Evolutionary conservation across 2,888 invertebrate species (phyloP).

Genomic region (Pheosia gnoma): DNA sequence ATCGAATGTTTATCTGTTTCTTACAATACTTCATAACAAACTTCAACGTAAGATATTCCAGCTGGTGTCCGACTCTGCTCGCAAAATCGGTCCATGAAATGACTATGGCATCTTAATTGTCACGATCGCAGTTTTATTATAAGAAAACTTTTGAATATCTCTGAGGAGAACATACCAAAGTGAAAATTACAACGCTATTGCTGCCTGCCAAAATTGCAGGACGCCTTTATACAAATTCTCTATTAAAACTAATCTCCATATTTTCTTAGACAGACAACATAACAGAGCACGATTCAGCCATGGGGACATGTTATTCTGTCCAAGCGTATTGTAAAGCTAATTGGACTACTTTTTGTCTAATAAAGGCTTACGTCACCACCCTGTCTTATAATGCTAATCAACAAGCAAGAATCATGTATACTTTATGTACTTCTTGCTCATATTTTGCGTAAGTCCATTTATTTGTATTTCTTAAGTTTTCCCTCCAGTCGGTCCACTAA

Average conservation of each 20-base stretch:
- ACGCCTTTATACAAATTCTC: background rate
- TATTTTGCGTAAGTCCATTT: background rate
- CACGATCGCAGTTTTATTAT: too few species aligned
- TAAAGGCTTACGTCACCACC: conserved; percentile 15
- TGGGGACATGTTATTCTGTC: conserved; percentile 19
- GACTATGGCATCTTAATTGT: too few species aligned
- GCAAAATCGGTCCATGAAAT: too few species aligned
- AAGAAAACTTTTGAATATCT: too few species aligned
- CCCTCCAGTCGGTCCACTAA: too few species aligned
- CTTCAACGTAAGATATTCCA: too few species aligned
- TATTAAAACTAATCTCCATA: conserved; percentile 2
- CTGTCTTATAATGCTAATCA: background rate
- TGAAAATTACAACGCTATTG: too few species aligned
- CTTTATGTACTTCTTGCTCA: too few species aligned
- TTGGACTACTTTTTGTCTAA: conserved; percentile 31
- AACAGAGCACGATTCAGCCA: conserved; percentile 18
- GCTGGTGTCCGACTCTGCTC: too few species aligned
- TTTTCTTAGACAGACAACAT: conserved; percentile 11
- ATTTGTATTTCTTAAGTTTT: too few species aligned
- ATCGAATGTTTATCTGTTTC: background rate
- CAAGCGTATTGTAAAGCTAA: conserved; percentile 23
- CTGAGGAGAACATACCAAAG: too few species aligned
- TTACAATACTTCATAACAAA: background rate
- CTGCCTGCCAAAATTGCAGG: too few species aligned
- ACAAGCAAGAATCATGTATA: background rate